Evolutionary conservation across 2,113 vertebrate genomes (phyloP).

Genomic region (Thermophis baileyi): DNA sequence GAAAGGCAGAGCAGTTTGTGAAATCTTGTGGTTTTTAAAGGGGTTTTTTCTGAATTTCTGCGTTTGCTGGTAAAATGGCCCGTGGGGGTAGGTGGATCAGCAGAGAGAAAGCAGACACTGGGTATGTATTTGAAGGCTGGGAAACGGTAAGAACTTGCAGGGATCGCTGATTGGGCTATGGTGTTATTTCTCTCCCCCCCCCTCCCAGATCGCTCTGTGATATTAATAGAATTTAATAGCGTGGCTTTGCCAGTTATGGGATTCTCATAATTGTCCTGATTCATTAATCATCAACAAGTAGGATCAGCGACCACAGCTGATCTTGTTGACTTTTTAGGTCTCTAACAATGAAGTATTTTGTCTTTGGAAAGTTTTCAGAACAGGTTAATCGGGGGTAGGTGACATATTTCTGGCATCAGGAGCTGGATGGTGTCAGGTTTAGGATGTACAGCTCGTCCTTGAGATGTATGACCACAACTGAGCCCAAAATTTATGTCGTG

Average conservation of each 20-base stretch:
- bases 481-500: background rate
- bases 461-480: rapidly evolving
- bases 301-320: background rate
- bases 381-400: background rate
- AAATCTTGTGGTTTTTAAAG: background rate
- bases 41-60: background rate
- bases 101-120: background rate
- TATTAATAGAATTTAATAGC: background rate
- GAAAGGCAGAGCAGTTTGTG: background rate
- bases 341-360: background rate
- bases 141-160: background rate
- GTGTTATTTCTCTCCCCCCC: rapidly evolving
- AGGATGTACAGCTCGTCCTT: rapidly evolving
- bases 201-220: background rate
- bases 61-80: background rate
- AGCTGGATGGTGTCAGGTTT: background rate
- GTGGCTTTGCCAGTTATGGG: background rate
- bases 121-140: background rate
- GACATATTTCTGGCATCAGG: background rate
- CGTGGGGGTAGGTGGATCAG: background rate
- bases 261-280: background rate
- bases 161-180: background rate
- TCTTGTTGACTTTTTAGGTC: background rate
- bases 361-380: background rate
- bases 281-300: background rate